Evolutionary conservation across 2,888 invertebrate species (phyloP).

Genomic region (Mongoloraphidia duomilia): DNA sequence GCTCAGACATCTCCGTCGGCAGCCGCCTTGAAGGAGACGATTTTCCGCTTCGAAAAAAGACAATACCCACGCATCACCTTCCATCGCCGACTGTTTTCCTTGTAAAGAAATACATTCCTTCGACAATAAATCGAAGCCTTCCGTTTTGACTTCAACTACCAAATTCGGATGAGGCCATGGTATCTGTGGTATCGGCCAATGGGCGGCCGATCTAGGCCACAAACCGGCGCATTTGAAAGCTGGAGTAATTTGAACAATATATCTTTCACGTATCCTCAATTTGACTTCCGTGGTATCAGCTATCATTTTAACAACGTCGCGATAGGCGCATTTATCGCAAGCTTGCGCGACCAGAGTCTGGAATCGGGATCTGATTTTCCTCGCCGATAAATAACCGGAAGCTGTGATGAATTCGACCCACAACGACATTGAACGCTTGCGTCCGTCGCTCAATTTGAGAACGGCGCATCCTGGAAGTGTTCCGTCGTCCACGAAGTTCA

Average conservation of each 20-base stretch:
- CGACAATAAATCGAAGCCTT: slow-evolving; percentile 85
- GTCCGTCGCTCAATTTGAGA: slow-evolving; percentile 83
- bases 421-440: slow-evolving; percentile 91
- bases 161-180: slow-evolving; percentile 88
- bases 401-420: slow-evolving; percentile 98
- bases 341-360: slow-evolving; percentile 81
- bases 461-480: slow-evolving; percentile 88
- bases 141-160: slow-evolving; percentile 84
- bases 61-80: slow-evolving; percentile 92
- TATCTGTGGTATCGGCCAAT: slow-evolving; percentile 83
- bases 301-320: slow-evolving; percentile 87
- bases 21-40: slow-evolving; percentile 71
- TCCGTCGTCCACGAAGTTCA: slow-evolving; percentile 94
- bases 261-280: slow-evolving; percentile 73
- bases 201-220: slow-evolving; percentile 87
- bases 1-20: slow-evolving; percentile 72
- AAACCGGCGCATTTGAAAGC: slow-evolving; percentile 88
- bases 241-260: slow-evolving; percentile 86
- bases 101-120: slow-evolving; percentile 70
- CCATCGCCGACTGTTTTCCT: slow-evolving; percentile 79
- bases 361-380: slow-evolving; percentile 87
- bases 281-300: slow-evolving; percentile 89
- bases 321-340: slow-evolving; percentile 83
- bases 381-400: slow-evolving; percentile 82
- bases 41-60: slow-evolving; percentile 86